A percentile compares a stretch with the other conserved stretches of the same genome.
phyloP scores from a whole-genome alignment of 2,888 invertebrate species.

The Mimas tiliae region DNA sequence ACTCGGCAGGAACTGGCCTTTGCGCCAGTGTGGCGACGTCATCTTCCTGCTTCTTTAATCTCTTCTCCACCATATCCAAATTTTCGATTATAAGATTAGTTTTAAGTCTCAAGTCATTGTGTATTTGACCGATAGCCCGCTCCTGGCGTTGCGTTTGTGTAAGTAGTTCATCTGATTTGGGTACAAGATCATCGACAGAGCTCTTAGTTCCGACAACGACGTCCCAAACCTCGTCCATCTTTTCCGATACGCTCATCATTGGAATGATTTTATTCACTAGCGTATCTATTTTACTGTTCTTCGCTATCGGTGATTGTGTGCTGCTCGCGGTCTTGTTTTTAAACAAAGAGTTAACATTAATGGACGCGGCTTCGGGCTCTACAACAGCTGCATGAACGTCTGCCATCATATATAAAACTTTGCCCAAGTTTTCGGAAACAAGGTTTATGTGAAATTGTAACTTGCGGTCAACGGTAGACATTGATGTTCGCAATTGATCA shows the following conservation, averaged over 20 bases:
- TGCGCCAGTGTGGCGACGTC: conserved; percentile 92
- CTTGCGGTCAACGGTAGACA: conserved; percentile 91
- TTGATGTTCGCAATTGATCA: conserved; percentile 90
- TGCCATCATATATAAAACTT: conserved; percentile 90
- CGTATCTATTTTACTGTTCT: conserved; percentile 91
- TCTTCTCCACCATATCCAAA: conserved; percentile 93
- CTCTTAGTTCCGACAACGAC: conserved; percentile 95
- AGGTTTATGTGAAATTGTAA: conserved; percentile 93
- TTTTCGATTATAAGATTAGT: conserved; percentile 95
- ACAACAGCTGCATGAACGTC: conserved; percentile 94
- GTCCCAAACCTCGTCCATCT: conserved; percentile 96
- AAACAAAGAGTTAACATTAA: conserved; percentile 77
- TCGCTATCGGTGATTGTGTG: conserved; percentile 83
- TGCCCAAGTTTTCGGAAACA: conserved; percentile 92
- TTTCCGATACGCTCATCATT: conserved; percentile 93
- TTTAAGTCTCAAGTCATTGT: conserved; percentile 91
- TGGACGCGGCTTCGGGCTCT: conserved; percentile 87
- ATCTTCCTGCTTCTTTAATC: conserved; percentile 93
- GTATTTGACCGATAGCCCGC: conserved; percentile 93
- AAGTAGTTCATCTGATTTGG: conserved; percentile 93
- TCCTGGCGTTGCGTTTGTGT: conserved; percentile 95
- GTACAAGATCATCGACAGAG: conserved; percentile 93
- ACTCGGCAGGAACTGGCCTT: conserved; percentile 89
- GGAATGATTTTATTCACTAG: conserved; percentile 93
- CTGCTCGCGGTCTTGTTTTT: conserved; percentile 85